Percentiles rank a stretch among this genome's conserved stretches.
Conservation (phyloP, 2,113 vertebrate genomes). For the Ciconia stormi region DNA sequence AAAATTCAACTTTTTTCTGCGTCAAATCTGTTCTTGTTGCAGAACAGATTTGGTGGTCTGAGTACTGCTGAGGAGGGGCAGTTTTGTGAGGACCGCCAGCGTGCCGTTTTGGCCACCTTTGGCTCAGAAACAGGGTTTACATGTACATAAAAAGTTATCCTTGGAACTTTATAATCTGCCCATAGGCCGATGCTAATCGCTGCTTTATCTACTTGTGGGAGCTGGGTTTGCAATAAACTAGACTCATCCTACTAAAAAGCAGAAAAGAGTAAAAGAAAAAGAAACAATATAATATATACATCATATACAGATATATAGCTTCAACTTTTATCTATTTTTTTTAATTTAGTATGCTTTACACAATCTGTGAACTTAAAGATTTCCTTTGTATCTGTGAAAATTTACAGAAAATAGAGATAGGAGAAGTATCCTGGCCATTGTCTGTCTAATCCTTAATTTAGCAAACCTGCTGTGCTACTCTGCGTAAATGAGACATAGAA, state of each 20-base stretch:
- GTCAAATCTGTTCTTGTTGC: not conserved
- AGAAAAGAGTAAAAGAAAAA: not conserved
- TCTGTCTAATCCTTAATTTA: not conserved
- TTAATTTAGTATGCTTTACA: not conserved
- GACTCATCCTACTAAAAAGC: not conserved
- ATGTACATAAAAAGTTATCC: not conserved
- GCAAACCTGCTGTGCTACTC: not conserved
- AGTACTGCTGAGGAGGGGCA: not conserved
- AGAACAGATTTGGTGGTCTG: not conserved
- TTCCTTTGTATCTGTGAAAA: not conserved
- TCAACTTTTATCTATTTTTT: not conserved
- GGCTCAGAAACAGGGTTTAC: not conserved
- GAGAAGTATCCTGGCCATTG: not conserved
- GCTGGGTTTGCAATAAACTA: not conserved
- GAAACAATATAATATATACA: not conserved
- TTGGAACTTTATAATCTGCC: not conserved
- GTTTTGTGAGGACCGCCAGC: not conserved
- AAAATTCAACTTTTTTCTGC: not conserved
- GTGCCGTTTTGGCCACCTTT: accelerated
- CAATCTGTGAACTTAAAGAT: not conserved
- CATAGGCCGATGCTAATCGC: accelerated
- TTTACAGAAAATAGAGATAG: not conserved
- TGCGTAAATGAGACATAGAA: not conserved
- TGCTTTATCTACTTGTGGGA: not conserved
- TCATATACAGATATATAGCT: not conserved